A percentile compares a stretch with the other conserved stretches of the same genome.
These are phyloP conservation scores for Magallana angulata DNA, from an alignment of 1,140 invertebrate species.

Conservation along the genomic window DNA sequence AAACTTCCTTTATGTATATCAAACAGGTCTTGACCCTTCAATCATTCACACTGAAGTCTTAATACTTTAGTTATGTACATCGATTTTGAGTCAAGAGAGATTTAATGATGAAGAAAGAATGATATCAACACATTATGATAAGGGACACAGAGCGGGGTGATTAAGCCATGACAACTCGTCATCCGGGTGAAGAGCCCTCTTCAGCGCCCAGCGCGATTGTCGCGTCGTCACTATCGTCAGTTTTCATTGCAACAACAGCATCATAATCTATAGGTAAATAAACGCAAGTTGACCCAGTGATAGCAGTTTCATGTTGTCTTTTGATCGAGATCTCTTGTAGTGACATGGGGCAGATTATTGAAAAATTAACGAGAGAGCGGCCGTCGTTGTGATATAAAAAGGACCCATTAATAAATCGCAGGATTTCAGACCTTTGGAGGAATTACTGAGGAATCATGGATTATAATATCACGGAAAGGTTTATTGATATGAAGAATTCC, in stretches of 20 bases:
- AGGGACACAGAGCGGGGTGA: neutral
- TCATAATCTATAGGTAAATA: conserved; percentile 3
- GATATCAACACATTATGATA: neutral
- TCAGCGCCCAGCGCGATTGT: neutral
- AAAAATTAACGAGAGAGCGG: neutral
- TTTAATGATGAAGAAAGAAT: neutral
- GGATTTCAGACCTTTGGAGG: neutral
- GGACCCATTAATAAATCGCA: neutral
- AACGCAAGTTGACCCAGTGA: conserved; percentile 6
- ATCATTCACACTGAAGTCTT: neutral
- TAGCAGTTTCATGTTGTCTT: conserved; percentile 26
- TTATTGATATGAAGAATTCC: neutral
- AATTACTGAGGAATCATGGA: neutral
- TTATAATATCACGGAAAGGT: neutral
- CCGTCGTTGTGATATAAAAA: neutral
- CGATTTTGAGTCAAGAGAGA: conserved; percentile 20
- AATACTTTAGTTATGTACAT: neutral
- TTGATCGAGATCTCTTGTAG: conserved; percentile 22
- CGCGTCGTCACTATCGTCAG: conserved; percentile 4
- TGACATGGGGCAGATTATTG: neutral
- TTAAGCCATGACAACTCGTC: conserved; percentile 17
- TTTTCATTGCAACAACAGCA: neutral
- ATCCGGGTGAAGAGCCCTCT: neutral
- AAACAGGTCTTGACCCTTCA: neutral
- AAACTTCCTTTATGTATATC: too few species aligned